Evolutionary conservation across 2,888 invertebrate genomes (phyloP), one percentile per base, ranked within the genome.

Genomic region (Chalcosyrphus nemorum): DNA sequence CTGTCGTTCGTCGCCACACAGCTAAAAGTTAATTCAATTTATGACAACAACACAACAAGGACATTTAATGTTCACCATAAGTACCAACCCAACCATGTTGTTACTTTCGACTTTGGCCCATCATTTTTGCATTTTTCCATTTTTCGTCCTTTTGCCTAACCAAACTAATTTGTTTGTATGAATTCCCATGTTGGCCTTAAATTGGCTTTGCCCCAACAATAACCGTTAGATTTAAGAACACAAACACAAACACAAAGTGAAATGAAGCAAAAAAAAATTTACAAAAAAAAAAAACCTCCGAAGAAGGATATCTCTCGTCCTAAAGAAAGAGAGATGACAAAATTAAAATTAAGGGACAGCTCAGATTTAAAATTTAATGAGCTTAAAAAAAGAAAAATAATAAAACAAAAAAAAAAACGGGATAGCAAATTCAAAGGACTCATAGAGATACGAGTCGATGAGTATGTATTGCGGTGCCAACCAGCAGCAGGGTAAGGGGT

Each of bases 321-420:
- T 57, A 52, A n/a, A n/a, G n/a, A n/a, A n/a, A n/a, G n/a, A 47
- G n/a, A 52, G 66, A 74, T 57, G 80, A 74, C 65, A 57, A 80
- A 80, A 74, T 74, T 80, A 52, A 61, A 80, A 74, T 61, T 43
- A 56, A 29, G 47, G 54, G 54, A 63, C 61, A 66, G 35, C 43
- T 66, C 65, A 65, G 65, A 72, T 76, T 81, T 71, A 47, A 66
- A 71, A 76, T 71, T 71, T 66, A 76, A 81, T 76, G 65, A 76
- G 59, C 72, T 72, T 72, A 45, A 65, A 13, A 6, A 47, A 57
- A n/a, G n/a, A n/a, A 41, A 47, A 35, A 4, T 32, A 57, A 47
- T 52, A 47, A 41, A 68, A 47, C 35, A 57, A 66, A 50, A 17
- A 74, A 13, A n/a, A 5, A 5, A 11, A 56, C 24, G 15, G 29